Conservation (phyloP, 1,140 invertebrate genomes). For the Neuroterus valhalla region DNA sequence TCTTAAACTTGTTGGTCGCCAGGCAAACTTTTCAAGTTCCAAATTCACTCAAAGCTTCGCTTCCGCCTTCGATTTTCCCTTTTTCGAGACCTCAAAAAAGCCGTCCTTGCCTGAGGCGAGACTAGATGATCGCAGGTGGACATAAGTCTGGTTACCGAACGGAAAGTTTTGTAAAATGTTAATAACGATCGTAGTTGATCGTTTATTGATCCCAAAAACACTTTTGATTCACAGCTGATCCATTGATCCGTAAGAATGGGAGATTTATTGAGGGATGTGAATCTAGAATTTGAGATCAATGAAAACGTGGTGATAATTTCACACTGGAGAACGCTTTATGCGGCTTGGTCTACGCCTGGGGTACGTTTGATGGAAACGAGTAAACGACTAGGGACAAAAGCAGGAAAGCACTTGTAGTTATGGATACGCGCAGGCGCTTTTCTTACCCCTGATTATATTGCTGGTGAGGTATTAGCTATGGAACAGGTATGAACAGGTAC, state of each 20-base stretch:
- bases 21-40: slow-evolving; percentile 32
- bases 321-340: slow-evolving; percentile 6
- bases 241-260: no score
- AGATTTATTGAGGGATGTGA: no score
- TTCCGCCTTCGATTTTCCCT: slow-evolving; percentile 33
- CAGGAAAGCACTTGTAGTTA: slow-evolving; percentile 6
- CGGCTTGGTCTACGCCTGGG: neutral
- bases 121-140: neutral
- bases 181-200: no score
- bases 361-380: slow-evolving; percentile 8
- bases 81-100: neutral
- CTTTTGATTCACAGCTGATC: no score
- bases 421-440: slow-evolving; percentile 17
- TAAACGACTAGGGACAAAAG: neutral
- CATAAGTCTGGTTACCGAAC: no score
- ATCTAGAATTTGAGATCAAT: neutral
- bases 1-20: slow-evolving; percentile 36
- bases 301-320: slow-evolving; percentile 12
- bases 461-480: neutral
- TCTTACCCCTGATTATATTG: no score
- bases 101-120: neutral
- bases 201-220: no score
- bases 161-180: no score
- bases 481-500: neutral
- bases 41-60: slow-evolving; percentile 22